phyloP scores from a whole-genome alignment of 2,888 invertebrate genomes.

The Coenonympha glycerion region DNA sequence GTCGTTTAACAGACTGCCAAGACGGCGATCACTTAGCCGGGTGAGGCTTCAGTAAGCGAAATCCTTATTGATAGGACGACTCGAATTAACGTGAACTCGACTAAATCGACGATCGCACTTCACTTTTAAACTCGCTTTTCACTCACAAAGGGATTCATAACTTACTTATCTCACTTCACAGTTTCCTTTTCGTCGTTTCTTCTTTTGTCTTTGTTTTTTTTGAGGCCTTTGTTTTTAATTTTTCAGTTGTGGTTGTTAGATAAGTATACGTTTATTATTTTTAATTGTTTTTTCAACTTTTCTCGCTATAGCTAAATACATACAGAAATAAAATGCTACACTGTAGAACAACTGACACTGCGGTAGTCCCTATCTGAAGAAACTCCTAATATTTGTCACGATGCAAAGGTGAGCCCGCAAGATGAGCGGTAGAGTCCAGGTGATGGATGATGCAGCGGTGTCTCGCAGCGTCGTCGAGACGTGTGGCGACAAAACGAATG shows the following conservation, averaged over 20 bases:
- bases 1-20: slow-evolving; percentile 31
- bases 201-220: slow-evolving; percentile 1
- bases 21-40: slow-evolving; percentile 28
- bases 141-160: slow-evolving; percentile 19
- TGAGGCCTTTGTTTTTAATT: slow-evolving; percentile 1
- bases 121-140: background rate
- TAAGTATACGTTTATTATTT: background rate
- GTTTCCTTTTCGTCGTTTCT: slow-evolving; percentile 10
- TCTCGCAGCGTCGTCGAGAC: background rate
- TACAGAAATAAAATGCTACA: too few species aligned
- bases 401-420: background rate
- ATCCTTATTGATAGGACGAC: slow-evolving; percentile 25
- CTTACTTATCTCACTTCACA: slow-evolving; percentile 11
- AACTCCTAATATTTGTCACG: background rate
- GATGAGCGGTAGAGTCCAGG: background rate
- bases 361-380: too few species aligned
- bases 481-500: slow-evolving; percentile 1
- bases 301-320: too few species aligned
- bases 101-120: slow-evolving; percentile 19
- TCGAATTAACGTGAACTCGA: slow-evolving; percentile 21
- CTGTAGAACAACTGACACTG: too few species aligned
- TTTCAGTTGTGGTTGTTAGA: background rate
- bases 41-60: slow-evolving; percentile 27
- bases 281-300: background rate
- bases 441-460: background rate